Base-by-base conservation (phyloP, 2,888 invertebrate species). In the Ochropacha duplaris region DNA sequence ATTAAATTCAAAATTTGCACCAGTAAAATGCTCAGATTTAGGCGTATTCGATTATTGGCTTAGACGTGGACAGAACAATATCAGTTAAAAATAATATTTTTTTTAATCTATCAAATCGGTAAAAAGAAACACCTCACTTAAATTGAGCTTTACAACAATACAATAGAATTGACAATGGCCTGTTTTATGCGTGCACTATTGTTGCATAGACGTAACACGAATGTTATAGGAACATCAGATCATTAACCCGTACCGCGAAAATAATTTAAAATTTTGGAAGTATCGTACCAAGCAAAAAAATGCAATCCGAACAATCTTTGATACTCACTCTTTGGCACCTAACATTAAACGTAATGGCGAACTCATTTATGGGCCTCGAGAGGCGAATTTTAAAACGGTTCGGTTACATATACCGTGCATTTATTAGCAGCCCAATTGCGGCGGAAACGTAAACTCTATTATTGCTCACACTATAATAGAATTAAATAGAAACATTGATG, bases 261-360 rank as follows among this genome's bases (percentile, higher is more conserved):
- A 73, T 83, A 86, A 84, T 86, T 88, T 81, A 84, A 88, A 81
- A 87, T 86, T 90, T 91, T 89, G 88, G 88, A 92, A 91, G 88
- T 86, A 85, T 86, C 81, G 79, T 83, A 81, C 81, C 74, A 79
- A 85, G 78, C 83, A 79, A 78, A 81, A 73, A 84, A 84, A 89
- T 87, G 87, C 88, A 81, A 84, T 82, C 82, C 86, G 82, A 84
- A 88, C 83, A 86, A 16, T 28, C 81, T 92, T 92, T 92, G 92
- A 92, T 92, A 90, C 83, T 85, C 87, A 87, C 83, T 92, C 92
- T 92, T 92, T 92, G 92, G 92, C 92, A 92, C 92, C 90, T 88
- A 88, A 89, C 84, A 79, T 74, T 81, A 78, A 77, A 86, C 78
- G 79, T 86, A 83, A 76, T 76, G 81, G 76, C 80, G 79, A 81